These are phyloP conservation scores for Pristionchus maxplancki DNA, from an alignment of 2,888 invertebrate species.

Conservation along the genomic window DNA sequence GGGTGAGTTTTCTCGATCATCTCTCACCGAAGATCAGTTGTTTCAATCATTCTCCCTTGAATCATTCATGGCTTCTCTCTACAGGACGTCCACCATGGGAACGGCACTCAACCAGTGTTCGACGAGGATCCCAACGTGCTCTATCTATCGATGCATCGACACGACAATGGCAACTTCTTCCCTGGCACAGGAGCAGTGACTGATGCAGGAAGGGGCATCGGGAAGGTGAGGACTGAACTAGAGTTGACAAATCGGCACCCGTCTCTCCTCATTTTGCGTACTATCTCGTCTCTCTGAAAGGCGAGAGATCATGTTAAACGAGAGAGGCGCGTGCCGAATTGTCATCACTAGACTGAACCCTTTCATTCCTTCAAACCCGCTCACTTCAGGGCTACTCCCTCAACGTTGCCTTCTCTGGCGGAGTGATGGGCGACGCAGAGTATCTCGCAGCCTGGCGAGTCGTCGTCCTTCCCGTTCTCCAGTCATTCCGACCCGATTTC, in stretches of 20 bases:
- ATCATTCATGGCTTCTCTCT: constrained; percentile 80
- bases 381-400: constrained; percentile 89
- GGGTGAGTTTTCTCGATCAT: constrained; percentile 82
- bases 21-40: background rate
- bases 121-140: constrained; percentile 94
- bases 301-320: no score
- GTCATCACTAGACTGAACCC: no score
- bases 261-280: no score
- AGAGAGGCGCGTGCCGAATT: no score
- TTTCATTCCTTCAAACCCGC: no score
- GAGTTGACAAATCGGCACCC: no score
- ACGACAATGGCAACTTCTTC: constrained; percentile 96
- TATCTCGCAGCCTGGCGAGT: constrained; percentile 93
- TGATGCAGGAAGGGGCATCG: constrained; percentile 82
- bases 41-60: background rate
- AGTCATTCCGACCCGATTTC: constrained; percentile 79
- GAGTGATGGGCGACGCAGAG: constrained; percentile 91
- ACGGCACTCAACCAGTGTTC: constrained; percentile 96
- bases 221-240: constrained; percentile 66
- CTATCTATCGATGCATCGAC: constrained; percentile 96
- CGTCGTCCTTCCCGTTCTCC: constrained; percentile 95
- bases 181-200: constrained; percentile 97
- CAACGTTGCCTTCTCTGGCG: constrained; percentile 95
- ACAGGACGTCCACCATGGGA: constrained; percentile 84
- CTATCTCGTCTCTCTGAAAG: no score